Conservation (phyloP, 2,888 invertebrate species). For the Tetropium fuscum region DNA sequence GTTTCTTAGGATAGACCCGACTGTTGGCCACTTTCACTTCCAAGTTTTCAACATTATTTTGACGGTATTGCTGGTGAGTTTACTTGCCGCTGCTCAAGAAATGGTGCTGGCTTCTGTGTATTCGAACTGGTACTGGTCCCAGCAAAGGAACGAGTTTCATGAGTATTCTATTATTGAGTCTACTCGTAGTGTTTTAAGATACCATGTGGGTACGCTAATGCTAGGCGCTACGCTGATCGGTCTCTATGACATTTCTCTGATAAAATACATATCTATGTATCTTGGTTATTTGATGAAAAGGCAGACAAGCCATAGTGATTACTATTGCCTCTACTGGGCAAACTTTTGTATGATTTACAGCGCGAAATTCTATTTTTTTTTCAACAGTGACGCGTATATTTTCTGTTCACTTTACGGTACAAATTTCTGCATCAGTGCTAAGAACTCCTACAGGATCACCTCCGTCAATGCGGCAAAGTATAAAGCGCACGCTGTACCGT, state of each 20-base stretch:
- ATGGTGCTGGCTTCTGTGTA: not conserved
- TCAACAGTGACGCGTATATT: constrained; percentile 1
- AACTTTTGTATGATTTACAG: not conserved
- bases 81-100: not conserved
- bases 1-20: too few species aligned
- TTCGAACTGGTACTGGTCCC: not conserved
- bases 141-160: not conserved
- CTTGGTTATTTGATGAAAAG: too few species aligned
- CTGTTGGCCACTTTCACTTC: not conserved
- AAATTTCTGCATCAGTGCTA: constrained; percentile 6
- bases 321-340: not conserved
- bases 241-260: not conserved
- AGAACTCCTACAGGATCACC: not conserved
- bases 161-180: not conserved
- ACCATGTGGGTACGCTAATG: constrained; percentile 1
- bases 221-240: not conserved
- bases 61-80: not conserved
- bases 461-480: not conserved
- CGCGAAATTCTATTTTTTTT: not conserved
- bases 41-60: not conserved
- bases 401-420: not conserved
- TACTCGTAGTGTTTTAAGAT: not conserved
- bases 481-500: not conserved
- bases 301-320: too few species aligned
- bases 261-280: too few species aligned